Percentiles rank a stretch among this genome's conserved stretches.
Conservation (phyloP, 2,113 vertebrate genomes). For the Atherinomorus stipes region DNA sequence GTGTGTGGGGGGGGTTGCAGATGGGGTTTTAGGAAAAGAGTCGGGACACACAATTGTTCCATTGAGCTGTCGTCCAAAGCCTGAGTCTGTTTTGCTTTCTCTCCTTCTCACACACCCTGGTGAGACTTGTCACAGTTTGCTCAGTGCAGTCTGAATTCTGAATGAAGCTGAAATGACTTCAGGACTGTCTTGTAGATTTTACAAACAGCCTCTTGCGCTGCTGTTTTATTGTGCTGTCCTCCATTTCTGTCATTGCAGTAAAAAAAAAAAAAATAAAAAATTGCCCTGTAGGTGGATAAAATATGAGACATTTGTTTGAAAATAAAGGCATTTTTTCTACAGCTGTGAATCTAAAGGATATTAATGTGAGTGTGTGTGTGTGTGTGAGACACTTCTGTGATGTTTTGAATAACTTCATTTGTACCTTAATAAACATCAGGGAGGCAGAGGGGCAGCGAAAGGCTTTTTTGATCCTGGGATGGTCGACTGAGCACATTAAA, state of each 20-base stretch:
- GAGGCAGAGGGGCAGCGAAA: neutral
- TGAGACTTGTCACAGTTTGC: slow-evolving; percentile 78
- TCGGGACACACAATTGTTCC: slow-evolving; percentile 75
- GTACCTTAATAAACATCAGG: slow-evolving; percentile 17
- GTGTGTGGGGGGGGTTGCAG: slow-evolving; percentile 54
- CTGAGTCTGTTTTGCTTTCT: slow-evolving; percentile 2
- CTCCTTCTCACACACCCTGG: slow-evolving; percentile 43
- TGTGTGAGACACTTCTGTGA: too few relatives aligned
- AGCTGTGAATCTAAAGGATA: slow-evolving; percentile 3
- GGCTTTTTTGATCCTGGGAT: neutral
- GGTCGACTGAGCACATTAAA: neutral
- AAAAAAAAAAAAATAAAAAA: too few relatives aligned
- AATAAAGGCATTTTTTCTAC: neutral
- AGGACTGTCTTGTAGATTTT: slow-evolving; percentile 30
- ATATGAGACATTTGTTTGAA: slow-evolving; percentile 14
- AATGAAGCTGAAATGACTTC: slow-evolving; percentile 28
- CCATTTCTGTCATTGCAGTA: neutral
- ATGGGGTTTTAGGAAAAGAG: slow-evolving; percentile 66
- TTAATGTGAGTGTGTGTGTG: slow-evolving; percentile 3
- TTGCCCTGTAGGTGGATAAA: neutral
- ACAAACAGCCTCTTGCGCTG: neutral
- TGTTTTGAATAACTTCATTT: neutral
- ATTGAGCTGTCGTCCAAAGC: slow-evolving; percentile 63
- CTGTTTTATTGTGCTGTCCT: neutral
- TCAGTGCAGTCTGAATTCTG: slow-evolving; percentile 59